Evolutionary conservation across 2,888 invertebrate genomes (phyloP), one percentile per base, ranked within the genome.

Genomic region (Aricia artaxerxes): DNA sequence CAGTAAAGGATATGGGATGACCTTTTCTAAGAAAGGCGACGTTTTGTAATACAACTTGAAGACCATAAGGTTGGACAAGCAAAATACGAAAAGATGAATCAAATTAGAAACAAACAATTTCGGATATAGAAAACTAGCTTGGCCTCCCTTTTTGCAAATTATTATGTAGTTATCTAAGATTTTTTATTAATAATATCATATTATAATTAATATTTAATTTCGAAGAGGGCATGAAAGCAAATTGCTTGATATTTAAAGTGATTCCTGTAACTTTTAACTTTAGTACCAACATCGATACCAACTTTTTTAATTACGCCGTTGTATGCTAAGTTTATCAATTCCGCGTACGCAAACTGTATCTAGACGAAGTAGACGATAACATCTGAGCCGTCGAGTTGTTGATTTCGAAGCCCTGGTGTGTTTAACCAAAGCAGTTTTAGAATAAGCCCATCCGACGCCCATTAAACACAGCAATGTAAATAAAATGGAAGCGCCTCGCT

Each of bases 341-440:
- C 24, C 13, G 13, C 24, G 16, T 69, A 69, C 35, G 35, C 35
- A 69, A 69, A 38, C 69, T 11, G 13, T 69, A 69, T 69, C 69
- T 69, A 35, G 64, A 11, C 61, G 79, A 64, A 75, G 64, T 69
- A 35, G 64, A 11, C 61, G 79, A 64, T 79, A 75, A 61, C 49
- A 75, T 79, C 73, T 78, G 44, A 75, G 61, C 79, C 73, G 60
- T 61, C n/a, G 79, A 75, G 75, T 73, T 78, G 60, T 78, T 38
- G 79, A 57, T 75, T 79, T 75, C 61, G 44, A 84, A 85, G 86
- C 84, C 83, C 83, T 73, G 80, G 84, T 85, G 86, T 87, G 85
- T 86, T 85, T 87, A 85, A 88, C 86, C 85, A 86, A 87, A 85
- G 86, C 84, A 85, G 85, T 84, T 87, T 86, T 82, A 83, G 82